Evolutionary conservation across 2,797 vertebrate species (phyloP).

Genomic region (Tangara arthus): DNA sequence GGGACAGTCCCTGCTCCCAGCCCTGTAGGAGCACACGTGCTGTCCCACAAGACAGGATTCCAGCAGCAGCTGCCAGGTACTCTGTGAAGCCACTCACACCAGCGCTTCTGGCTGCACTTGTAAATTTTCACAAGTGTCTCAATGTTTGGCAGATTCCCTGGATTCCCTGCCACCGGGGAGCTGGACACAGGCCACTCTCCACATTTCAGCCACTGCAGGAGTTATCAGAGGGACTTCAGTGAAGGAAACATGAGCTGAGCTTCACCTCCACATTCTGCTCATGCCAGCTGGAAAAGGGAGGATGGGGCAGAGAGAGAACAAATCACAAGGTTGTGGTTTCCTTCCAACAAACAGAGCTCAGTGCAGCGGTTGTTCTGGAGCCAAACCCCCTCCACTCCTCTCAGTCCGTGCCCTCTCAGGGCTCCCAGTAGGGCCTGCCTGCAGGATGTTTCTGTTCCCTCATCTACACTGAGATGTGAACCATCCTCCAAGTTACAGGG

Average conservation of each 20-base stretch:
- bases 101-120: rapidly evolving
- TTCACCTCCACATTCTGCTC: not conserved
- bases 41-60: not conserved
- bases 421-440: not conserved
- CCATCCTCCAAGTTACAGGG: not conserved
- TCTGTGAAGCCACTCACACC: not conserved
- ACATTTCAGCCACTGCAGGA: not conserved
- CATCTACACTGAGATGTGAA: not conserved
- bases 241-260: not conserved
- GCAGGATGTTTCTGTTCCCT: not conserved
- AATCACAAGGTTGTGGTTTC: not conserved
- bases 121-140: not conserved
- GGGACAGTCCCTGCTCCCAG: not conserved
- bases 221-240: not conserved
- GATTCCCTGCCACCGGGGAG: not conserved
- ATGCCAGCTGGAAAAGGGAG: not conserved
- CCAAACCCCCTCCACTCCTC: not conserved
- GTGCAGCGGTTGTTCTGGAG: not conserved
- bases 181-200: not conserved
- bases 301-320: not conserved
- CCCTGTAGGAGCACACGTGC: not conserved
- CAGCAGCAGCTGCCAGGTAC: not conserved
- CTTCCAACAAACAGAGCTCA: not conserved
- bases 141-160: not conserved
- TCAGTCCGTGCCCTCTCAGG: rapidly evolving